Evolutionary conservation across 2,888 invertebrate species (phyloP), one percentile per base, ranked within the genome.

Genomic region (Cosmia trapezina): DNA sequence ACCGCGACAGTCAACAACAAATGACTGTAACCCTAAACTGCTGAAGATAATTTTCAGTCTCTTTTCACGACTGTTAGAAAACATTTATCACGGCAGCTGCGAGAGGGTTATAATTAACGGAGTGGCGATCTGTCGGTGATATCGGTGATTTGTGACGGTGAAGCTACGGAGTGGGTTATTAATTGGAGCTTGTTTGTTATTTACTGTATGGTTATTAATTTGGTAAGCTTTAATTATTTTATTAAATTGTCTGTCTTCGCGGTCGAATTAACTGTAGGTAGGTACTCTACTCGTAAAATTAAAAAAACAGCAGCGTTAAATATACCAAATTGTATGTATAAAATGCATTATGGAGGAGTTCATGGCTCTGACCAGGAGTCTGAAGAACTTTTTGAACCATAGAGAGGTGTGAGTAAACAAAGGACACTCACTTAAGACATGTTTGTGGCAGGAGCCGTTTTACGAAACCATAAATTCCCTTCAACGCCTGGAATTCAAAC

Each of bases 21-120:
- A 86, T 83, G 76, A 70, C 62, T 78, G 85, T 77, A 83, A 85
- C 71, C 63, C 77, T 87, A 83, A 70, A 83, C 68, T 76, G 59
- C 63, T 78, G 76, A 45, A 78, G 65, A 81, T 82, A 71, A 77
- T 83, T 80, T 80, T 81, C 64, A 72, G 78, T 83, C 75, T 81
- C 77, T 80, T 85, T 84, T 78, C 66, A 73, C 59, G 47, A 65
- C 72, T 59, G 78, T 80, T 79, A 70, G 59, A 63, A 70, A 71
- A 59, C 73, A 78, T 85, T 78, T 74, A 74, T 83, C 83, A 54
- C 57, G 49, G 59, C 53, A 69, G 69, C 70, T 70, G 80, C 14
- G 66, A 54, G 71, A 64, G 66, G 71, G 70, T 72, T 73, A 60
- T 73, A 71, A 74, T 72, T 73, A 78, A 70, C 69, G 53, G 33